Evolutionary conservation across 2,113 vertebrate species (phyloP).

Genomic region (Bos taurus): DNA sequence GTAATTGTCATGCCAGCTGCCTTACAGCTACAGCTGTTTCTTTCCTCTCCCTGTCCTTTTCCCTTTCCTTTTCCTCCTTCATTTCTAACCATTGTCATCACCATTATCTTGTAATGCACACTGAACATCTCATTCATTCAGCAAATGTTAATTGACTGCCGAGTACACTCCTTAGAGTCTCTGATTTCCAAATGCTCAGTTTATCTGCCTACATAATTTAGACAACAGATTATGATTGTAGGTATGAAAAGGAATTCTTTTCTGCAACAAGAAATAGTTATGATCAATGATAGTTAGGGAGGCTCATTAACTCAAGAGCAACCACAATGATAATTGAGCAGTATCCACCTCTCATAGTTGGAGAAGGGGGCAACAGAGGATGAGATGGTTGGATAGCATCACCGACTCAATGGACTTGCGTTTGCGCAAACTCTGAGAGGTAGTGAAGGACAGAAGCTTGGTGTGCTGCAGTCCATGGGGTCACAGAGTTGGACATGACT

Average conservation of each 20-base stretch:
- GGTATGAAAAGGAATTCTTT: background rate
- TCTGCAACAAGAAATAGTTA: background rate
- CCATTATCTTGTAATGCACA: background rate
- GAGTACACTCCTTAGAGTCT: background rate
- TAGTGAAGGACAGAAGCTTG: background rate
- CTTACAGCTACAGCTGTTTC: background rate
- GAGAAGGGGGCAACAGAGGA: background rate
- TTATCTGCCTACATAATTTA: constrained; percentile 10
- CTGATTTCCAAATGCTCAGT: background rate
- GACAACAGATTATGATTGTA: background rate
- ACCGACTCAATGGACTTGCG: background rate
- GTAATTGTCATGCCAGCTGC: background rate
- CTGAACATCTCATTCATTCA: background rate
- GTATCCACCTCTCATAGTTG: background rate
- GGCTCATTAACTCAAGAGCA: background rate
- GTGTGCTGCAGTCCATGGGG: background rate
- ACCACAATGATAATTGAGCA: background rate
- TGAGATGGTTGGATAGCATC: background rate
- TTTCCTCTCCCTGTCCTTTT: background rate
- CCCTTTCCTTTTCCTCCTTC: background rate
- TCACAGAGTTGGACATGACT: background rate
- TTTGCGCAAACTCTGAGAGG: background rate
- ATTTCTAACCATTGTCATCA: constrained; percentile 11
- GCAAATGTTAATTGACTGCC: constrained; percentile 4
- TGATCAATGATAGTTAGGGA: background rate